phyloP scores from a whole-genome alignment of 2,888 invertebrate species.

The Pachydiplax longipennis region DNA sequence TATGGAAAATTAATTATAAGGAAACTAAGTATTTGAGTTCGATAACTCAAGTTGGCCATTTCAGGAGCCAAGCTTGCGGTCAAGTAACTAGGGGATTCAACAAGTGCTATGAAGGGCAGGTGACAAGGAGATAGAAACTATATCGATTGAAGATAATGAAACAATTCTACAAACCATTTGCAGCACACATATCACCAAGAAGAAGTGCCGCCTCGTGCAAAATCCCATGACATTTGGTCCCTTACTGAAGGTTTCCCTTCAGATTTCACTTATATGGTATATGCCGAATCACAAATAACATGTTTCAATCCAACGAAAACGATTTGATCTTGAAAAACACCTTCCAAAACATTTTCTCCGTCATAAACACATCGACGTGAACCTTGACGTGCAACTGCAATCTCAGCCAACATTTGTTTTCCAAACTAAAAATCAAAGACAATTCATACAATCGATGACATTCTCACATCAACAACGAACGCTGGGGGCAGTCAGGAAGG shows the following conservation, averaged over 20 bases:
- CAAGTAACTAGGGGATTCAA: background rate
- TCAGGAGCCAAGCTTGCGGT: background rate
- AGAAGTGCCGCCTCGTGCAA: slow-evolving; percentile 41
- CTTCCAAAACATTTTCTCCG: background rate
- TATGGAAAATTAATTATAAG: no score
- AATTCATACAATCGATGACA: background rate
- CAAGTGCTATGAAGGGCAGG: background rate
- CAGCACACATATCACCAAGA: slow-evolving; percentile 42
- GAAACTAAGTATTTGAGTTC: no score
- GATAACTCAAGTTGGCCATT: background rate
- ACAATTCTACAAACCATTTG: slow-evolving; percentile 34
- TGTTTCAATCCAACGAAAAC: background rate
- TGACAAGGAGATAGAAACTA: background rate
- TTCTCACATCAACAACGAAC: background rate
- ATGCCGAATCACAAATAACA: background rate
- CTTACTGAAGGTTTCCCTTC: slow-evolving; percentile 8
- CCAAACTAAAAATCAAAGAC: background rate
- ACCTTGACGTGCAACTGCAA: background rate
- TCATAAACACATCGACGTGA: background rate
- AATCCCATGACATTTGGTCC: slow-evolving; percentile 44
- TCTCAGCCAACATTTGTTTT: background rate
- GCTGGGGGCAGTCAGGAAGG: background rate
- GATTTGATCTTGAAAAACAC: background rate
- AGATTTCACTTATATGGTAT: slow-evolving; percentile 3
- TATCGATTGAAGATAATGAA: background rate